Evolutionary conservation across 2,113 vertebrate genomes (phyloP).

Genomic region (Barbus barbus): DNA sequence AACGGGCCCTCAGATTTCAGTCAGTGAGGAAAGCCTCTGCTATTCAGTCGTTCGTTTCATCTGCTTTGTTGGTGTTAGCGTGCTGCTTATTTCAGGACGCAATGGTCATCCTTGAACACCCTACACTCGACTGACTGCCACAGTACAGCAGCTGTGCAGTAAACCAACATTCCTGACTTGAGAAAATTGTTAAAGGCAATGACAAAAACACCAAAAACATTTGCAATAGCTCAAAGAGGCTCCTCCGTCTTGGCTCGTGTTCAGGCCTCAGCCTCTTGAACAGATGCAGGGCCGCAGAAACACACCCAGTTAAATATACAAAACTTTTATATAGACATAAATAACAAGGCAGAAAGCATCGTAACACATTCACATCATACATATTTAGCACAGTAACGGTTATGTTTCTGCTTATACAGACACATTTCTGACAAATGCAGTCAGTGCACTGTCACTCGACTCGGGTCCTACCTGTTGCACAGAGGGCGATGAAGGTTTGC

Average conservation of each 20-base stretch:
- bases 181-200: constrained; percentile 69
- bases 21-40: constrained; percentile 44
- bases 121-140: constrained; percentile 41
- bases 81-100: constrained; percentile 50
- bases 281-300: constrained; percentile 69
- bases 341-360: constrained; percentile 44
- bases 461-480: constrained; percentile 86
- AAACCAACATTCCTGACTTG: constrained; percentile 67
- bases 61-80: neutral
- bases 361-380: neutral
- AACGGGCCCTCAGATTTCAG: neutral
- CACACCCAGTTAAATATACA: constrained; percentile 68
- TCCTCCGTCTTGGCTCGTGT: constrained; percentile 66
- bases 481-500: constrained; percentile 93
- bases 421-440: neutral
- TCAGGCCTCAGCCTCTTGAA: constrained; percentile 70
- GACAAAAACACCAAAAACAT: constrained; percentile 77
- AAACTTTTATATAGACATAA: constrained; percentile 55
- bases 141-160: constrained; percentile 67
- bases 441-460: neutral
- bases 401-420: neutral
- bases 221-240: constrained; percentile 72
- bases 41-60: constrained; percentile 1
- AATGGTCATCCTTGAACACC: constrained; percentile 57
- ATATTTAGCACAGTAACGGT: neutral